Evolutionary conservation across 1,140 invertebrate species (phyloP).

Genomic region (Apis florea): DNA sequence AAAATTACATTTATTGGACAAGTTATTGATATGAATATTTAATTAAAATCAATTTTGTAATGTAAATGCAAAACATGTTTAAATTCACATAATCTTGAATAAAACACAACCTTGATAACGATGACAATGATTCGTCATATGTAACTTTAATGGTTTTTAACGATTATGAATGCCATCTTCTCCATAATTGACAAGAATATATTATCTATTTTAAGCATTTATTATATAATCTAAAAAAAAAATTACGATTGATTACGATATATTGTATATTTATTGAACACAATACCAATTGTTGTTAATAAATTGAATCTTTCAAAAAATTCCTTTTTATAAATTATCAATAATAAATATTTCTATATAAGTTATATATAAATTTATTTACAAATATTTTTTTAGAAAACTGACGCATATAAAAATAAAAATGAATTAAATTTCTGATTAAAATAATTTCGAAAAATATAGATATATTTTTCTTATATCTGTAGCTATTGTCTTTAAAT

Average conservation of each 20-base stretch:
- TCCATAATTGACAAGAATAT: slow-evolving; percentile 39
- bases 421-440: neutral
- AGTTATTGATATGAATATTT: too few species aligned
- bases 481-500: neutral
- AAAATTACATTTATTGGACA: neutral
- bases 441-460: slow-evolving; percentile 24
- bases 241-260: neutral
- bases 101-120: slow-evolving; percentile 56
- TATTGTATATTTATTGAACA: slow-evolving; percentile 22
- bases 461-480: neutral
- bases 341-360: too few species aligned
- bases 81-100: neutral
- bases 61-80: neutral
- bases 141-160: slow-evolving; percentile 55
- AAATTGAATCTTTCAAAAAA: neutral
- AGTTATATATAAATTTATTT: slow-evolving; percentile 18
- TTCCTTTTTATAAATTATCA: neutral
- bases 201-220: slow-evolving; percentile 53
- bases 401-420: neutral
- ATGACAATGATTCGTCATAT: slow-evolving; percentile 67
- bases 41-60: neutral
- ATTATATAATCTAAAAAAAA: slow-evolving; percentile 34
- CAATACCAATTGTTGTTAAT: slow-evolving; percentile 1
- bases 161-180: slow-evolving; percentile 58
- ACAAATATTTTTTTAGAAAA: neutral